Conservation (phyloP, 2,113 vertebrate genomes). For the Rhynchopsitta pachyrhyncha region DNA sequence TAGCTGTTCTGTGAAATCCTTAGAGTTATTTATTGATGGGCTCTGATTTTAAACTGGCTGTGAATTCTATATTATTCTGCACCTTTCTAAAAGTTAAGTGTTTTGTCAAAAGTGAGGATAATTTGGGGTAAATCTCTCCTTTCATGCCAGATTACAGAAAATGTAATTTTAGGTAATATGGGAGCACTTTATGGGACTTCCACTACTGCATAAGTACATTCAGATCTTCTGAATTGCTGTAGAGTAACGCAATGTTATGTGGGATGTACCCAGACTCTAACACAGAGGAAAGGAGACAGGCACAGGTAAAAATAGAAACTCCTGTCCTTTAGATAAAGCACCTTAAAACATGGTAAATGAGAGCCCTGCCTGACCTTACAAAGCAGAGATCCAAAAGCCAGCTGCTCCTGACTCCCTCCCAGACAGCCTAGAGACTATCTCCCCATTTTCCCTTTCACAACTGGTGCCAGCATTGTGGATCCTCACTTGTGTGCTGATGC, state of each 20-base stretch:
- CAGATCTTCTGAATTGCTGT: background rate
- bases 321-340: background rate
- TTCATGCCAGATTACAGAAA: background rate
- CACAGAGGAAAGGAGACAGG: background rate
- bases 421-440: background rate
- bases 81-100: background rate
- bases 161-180: background rate
- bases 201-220: background rate
- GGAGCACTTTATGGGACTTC: background rate
- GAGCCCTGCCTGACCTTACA: background rate
- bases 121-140: background rate
- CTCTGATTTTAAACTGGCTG: background rate
- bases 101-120: background rate
- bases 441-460: background rate
- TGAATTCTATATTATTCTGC: background rate
- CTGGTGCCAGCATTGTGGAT: too few species aligned
- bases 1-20: background rate
- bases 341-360: background rate
- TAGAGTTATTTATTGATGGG: background rate
- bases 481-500: background rate
- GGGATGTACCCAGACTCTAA: background rate
- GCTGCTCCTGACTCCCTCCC: background rate
- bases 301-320: background rate
- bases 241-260: background rate
- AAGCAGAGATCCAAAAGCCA: background rate